Conservation (phyloP, 2,797 vertebrate genomes). For the Falco concolor region DNA sequence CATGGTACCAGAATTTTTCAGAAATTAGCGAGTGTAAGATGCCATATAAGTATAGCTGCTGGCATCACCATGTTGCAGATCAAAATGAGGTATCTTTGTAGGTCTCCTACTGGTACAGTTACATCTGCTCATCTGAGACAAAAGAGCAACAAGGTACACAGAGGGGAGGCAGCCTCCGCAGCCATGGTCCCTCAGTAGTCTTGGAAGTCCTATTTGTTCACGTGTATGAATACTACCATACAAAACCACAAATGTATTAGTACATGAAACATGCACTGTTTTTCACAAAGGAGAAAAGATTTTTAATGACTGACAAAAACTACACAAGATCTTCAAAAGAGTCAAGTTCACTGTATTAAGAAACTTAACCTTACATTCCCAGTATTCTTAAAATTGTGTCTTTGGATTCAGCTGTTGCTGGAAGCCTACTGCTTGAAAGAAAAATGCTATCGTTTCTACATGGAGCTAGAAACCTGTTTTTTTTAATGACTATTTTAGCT, state of each 20-base stretch:
- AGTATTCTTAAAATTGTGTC: neutral
- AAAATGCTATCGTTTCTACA: neutral
- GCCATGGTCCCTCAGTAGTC: neutral
- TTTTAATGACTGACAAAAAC: neutral
- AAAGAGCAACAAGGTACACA: neutral
- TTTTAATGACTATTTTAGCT: neutral
- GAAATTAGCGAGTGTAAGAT: neutral
- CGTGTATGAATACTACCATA: neutral
- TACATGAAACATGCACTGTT: neutral
- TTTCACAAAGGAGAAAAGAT: neutral
- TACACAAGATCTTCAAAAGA: neutral
- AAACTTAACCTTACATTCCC: neutral
- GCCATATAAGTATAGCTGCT: neutral
- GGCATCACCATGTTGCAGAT: neutral
- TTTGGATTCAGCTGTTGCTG: neutral
- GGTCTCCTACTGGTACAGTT: neutral
- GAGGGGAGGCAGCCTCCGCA: neutral
- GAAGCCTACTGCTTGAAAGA: neutral
- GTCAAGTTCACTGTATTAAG: neutral
- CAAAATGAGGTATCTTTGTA: neutral
- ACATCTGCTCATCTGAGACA: neutral
- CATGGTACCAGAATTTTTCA: neutral
- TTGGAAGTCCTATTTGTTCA: neutral
- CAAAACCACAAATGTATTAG: neutral
- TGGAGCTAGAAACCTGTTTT: neutral